These are phyloP conservation scores for Eucera pruinosa DNA, from an alignment of 2,888 invertebrate species.

Conservation along the genomic window DNA sequence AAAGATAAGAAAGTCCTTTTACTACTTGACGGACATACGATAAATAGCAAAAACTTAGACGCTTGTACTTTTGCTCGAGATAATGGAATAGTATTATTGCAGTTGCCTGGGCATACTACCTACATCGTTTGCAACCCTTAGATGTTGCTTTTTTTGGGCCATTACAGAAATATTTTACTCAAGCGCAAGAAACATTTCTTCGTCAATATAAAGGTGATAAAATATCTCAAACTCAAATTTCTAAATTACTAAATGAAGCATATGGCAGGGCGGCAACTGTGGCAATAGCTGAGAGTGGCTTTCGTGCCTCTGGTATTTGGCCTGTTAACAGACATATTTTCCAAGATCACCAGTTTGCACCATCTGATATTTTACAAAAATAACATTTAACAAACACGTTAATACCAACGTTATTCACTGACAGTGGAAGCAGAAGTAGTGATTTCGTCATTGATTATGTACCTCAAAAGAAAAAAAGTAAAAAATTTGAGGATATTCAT, in stretches of 20 bases:
- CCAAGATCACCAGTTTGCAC: slow-evolving; percentile 9
- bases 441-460: no score
- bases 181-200: slow-evolving; percentile 18
- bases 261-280: no score
- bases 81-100: slow-evolving; percentile 15
- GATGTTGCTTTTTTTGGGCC: slow-evolving; percentile 25
- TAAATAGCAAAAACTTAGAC: slow-evolving; percentile 18
- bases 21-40: slow-evolving; percentile 15
- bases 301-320: slow-evolving; percentile 23
- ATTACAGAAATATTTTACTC: slow-evolving; percentile 7
- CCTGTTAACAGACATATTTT: slow-evolving; percentile 24
- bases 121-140: slow-evolving; percentile 20
- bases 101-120: slow-evolving; percentile 25
- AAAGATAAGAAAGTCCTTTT: slow-evolving; percentile 14
- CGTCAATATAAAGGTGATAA: slow-evolving; percentile 13
- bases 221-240: slow-evolving; percentile 13
- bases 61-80: slow-evolving; percentile 1
- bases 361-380: neutral
- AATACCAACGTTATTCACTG: no score
- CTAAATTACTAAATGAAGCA: slow-evolving; percentile 17
- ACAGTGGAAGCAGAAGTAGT: no score
- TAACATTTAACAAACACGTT: neutral
- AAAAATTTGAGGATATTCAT: no score
- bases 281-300: slow-evolving; percentile 17
- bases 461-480: no score